phyloP scores from a whole-genome alignment of 37 sponge, comb jelly and placozoan genomes.

The Oopsacas minuta region DNA sequence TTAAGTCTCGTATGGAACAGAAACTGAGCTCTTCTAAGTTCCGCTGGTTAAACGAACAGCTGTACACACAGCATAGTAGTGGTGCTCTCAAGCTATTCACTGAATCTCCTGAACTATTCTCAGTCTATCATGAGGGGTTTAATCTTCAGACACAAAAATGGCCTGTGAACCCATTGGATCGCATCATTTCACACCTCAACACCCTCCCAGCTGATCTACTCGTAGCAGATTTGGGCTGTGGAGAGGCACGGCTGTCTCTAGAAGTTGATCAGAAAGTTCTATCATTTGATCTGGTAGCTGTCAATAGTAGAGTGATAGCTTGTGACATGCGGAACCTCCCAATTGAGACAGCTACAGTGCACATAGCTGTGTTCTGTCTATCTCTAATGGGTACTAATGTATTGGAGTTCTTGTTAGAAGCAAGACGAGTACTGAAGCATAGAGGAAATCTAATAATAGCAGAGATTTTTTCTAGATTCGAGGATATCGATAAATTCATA shows the following conservation, averaged over 20 bases:
- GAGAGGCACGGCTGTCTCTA: slow-evolving; percentile 62
- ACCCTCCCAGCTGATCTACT: slow-evolving; percentile 30
- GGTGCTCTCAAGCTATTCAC: slow-evolving; percentile 59
- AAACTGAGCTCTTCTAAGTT: slow-evolving; percentile 53
- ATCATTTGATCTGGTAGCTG: slow-evolving; percentile 84
- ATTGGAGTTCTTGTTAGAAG: slow-evolving; percentile 69
- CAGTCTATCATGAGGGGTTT: slow-evolving; percentile 78
- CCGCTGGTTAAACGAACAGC: slow-evolving; percentile 84
- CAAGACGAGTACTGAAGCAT: slow-evolving; percentile 45
- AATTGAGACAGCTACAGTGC: slow-evolving; percentile 36
- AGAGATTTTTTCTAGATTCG: slow-evolving; percentile 68
- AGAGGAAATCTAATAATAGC: slow-evolving; percentile 58
- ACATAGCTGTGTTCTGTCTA: slow-evolving; percentile 82
- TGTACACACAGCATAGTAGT: slow-evolving; percentile 58
- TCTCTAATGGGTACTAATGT: slow-evolving; percentile 92
- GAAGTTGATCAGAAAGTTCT: slow-evolving; percentile 55
- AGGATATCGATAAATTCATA: slow-evolving; percentile 43
- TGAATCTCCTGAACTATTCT: slow-evolving; percentile 53
- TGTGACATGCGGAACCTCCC: slow-evolving; percentile 88
- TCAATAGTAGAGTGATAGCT: slow-evolving; percentile 49
- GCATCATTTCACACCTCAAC: slow-evolving; percentile 45
- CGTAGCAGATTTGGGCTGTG: slow-evolving; percentile 93
- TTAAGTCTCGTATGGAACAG: slow-evolving; percentile 33
- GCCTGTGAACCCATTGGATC: slow-evolving; percentile 83
- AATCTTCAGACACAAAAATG: slow-evolving; percentile 64